Conservation (phyloP, 2,797 vertebrate species). For the Anomalospiza imberbis region DNA sequence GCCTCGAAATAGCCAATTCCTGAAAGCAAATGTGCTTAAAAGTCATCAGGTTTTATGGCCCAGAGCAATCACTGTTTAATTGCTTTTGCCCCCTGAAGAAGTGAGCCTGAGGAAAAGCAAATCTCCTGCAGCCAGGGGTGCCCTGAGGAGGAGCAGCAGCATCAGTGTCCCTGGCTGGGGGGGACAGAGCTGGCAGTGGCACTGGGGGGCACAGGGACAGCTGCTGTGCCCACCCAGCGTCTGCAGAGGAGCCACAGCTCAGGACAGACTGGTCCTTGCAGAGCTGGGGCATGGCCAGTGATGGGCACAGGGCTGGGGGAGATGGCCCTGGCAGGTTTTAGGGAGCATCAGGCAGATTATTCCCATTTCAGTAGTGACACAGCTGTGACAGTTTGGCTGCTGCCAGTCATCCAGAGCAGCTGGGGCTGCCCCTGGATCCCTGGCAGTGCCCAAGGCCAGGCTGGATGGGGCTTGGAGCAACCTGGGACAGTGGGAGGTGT, state of each 20-base stretch:
- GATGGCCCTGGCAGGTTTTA: neutral
- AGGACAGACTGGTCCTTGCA: neutral
- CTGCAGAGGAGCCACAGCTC: neutral
- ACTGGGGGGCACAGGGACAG: neutral
- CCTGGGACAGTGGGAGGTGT: neutral
- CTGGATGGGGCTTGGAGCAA: accelerated
- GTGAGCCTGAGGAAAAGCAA: neutral
- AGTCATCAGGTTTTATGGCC: neutral
- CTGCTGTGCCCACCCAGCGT: neutral
- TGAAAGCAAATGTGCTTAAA: neutral
- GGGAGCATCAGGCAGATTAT: accelerated
- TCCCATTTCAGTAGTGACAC: accelerated
- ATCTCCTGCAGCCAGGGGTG: neutral
- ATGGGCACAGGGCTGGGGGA: neutral
- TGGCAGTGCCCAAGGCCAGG: no score
- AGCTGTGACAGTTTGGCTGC: neutral
- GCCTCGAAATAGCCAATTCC: neutral
- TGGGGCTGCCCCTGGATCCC: neutral
- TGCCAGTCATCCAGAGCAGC: accelerated
- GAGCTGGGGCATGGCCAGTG: neutral
- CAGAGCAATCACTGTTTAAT: neutral
- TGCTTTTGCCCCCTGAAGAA: neutral
- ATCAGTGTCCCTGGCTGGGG: neutral
- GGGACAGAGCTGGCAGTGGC: neutral
- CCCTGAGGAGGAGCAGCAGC: neutral